Base-by-base conservation (phyloP, 1,140 invertebrate genomes). In the Pissodes strobi region DNA sequence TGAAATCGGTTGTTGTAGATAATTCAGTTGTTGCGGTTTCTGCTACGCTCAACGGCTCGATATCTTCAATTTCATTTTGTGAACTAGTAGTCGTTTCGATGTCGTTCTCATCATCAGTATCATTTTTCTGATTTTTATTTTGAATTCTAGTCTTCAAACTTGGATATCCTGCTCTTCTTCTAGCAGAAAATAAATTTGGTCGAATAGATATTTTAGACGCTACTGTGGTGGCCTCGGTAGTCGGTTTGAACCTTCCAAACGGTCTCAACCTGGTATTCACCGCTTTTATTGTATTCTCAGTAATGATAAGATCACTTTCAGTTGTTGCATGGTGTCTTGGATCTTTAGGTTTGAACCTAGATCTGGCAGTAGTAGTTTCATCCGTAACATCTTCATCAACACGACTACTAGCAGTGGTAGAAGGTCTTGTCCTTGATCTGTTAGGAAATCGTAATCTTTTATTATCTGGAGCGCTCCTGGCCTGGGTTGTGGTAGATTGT, bases 401-500 rank as follows among this genome's bases (percentile, higher is more conserved):
- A 13, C 64, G 22, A 21, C 38, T 56, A 25, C 22, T 51, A 18
- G 64, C 23, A 39, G 56, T 61, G 65, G 73, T 46, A 8, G 38
- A 27, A 9, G 41, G 41, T 27, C 57, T 58, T 1, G 45, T 52
- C 48, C 63, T 60, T 18, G 58, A 22, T 56, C 66, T 68, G 9
- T 27, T 64, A 76, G 37, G 81, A 76, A 69, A 79, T 78, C 76
- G 80, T 74, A 12, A 76, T 21, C 78, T 82, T 2, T 74, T 39
- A 53, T 37, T 53, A 2, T 48, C 39, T 17, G 69, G 70, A 51
- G 55, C 68, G 9, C 64, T 48, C 43, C 73, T 72, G 62, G 82
- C 78, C 2, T 67, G 64, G 25, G 38, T 70, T 2, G 79, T 64
- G 66, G 79, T 80, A 59, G 81, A 77, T 25, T 82, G 80, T 23